Evolutionary conservation across 1,140 invertebrate genomes (phyloP), one percentile per base, ranked within the genome.

Genomic region (Coptotermes formosanus): DNA sequence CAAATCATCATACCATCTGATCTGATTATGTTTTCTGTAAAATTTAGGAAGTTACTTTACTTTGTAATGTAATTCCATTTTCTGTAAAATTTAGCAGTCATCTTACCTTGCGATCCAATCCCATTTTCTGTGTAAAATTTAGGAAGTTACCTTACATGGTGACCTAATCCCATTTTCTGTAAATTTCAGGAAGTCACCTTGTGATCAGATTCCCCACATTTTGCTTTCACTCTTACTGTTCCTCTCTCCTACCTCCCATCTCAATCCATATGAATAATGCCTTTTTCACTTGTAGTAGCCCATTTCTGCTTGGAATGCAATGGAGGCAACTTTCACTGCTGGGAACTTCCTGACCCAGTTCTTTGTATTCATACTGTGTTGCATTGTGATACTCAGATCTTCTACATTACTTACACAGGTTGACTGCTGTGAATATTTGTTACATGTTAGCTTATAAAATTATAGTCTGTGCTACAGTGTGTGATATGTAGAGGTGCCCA

Each of bases 331-430:
- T 75, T 75, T 75, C 64, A 75, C 64, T 30, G 64, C 64, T 75
- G 64, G 64, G 64, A 75, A 75, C 83, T 52, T 52, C 45, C 82
- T 82, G 82, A 43, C 45, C 45, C 32, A 83, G 38, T 83, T 82
- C 14, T 23, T 82, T 82, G 14, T 32, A 19, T 82, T 82, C 16
- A 32, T 83, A 2, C 0, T 83, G 82, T 2, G 16, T 48, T 44
- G 19, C 14, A 43, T 83, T 83, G 43, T 25, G 43, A 44, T 43
- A 83, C 38, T 83, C 45, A 83, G 82, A 6, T 25, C 82, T 45
- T 30, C 8, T 21, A 3, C 43, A 21, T 82, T 38, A 55, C 14
- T 55, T 25, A 25, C 30, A 30, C 64, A 75, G 64, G n/a, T 30
- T 30, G 6, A 8, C 25, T 12, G 3, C 64, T 75, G 21, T 59